Percentiles rank a stretch among this genome's conserved stretches.
These are phyloP conservation scores for Pseudorasbora parva DNA, from an alignment of 2,113 vertebrate genomes.

Conservation along the genomic window DNA sequence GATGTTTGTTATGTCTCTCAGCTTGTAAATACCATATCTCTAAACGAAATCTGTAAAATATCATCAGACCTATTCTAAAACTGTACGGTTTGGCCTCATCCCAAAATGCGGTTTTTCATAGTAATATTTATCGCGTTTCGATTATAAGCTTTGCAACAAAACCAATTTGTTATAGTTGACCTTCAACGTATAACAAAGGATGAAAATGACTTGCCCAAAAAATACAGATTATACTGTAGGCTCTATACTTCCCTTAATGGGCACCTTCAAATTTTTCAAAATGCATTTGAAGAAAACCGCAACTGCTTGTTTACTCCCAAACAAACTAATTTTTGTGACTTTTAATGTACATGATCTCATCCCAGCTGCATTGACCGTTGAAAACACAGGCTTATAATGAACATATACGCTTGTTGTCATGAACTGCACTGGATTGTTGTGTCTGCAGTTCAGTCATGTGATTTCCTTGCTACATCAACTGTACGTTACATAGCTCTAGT, in stretches of 20 bases:
- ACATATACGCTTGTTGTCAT: conserved; percentile 17
- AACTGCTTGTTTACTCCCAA: not conserved
- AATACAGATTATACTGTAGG: conserved; percentile 18
- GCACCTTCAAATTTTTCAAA: not conserved
- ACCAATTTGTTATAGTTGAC: conserved; percentile 27
- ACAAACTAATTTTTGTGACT: not conserved
- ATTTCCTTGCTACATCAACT: conserved; percentile 18
- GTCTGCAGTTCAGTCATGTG: conserved; percentile 12
- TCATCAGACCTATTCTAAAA: conserved; percentile 48
- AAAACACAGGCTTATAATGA: conserved; percentile 30
- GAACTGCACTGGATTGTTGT: conserved; percentile 39
- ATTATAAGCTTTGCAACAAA: conserved; percentile 20
- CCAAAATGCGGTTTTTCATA: conserved; percentile 25
- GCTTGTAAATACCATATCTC: conserved; percentile 63
- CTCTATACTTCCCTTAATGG: not conserved
- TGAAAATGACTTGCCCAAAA: not conserved
- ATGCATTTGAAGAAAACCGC: not conserved
- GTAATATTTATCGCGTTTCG: conserved; percentile 38
- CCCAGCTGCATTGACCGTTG: not conserved
- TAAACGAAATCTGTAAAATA: conserved; percentile 48
- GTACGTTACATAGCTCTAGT: conserved; percentile 28
- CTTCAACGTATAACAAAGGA: conserved; percentile 1
- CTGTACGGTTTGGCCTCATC: conserved; percentile 30
- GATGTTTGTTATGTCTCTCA: conserved; percentile 63
- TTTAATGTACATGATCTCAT: conserved; percentile 22